A percentile compares a stretch with the other conserved stretches of the same genome.
These are phyloP conservation scores for Cyanocitta stelleri DNA, from an alignment of 2,113 vertebrate species.

Conservation along the genomic window DNA sequence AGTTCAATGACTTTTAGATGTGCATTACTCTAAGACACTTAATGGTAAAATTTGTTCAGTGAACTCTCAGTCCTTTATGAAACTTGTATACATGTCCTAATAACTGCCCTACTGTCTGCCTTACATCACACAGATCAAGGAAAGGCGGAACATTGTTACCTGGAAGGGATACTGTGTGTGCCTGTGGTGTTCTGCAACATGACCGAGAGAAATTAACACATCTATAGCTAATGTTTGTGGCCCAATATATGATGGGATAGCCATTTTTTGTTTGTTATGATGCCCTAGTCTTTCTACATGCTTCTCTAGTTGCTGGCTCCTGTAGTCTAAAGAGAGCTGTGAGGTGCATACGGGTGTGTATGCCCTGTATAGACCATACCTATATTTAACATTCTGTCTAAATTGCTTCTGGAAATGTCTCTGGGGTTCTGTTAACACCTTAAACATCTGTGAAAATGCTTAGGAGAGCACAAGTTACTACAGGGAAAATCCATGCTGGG, in stretches of 20 bases:
- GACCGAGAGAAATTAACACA: not conserved
- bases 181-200: not conserved
- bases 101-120: not conserved
- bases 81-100: not conserved
- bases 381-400: not conserved
- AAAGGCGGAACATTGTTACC: not conserved
- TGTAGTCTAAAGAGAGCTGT: not conserved
- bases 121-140: not conserved
- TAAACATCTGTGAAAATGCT: not conserved
- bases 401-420: not conserved
- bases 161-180: not conserved
- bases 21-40: not conserved
- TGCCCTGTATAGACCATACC: not conserved
- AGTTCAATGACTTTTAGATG: slow-evolving; percentile 30
- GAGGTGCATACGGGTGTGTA: not conserved
- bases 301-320: not conserved
- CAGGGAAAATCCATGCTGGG: not conserved
- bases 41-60: not conserved
- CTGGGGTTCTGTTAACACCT: not conserved
- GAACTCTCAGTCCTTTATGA: slow-evolving; percentile 12
- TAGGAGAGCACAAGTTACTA: not conserved
- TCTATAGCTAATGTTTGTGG: not conserved
- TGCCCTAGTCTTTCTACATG: not conserved
- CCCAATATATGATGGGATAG: not conserved
- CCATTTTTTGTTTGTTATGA: not conserved